Conservation (phyloP, 2,113 vertebrate genomes). For the Capreolus pygargus region DNA sequence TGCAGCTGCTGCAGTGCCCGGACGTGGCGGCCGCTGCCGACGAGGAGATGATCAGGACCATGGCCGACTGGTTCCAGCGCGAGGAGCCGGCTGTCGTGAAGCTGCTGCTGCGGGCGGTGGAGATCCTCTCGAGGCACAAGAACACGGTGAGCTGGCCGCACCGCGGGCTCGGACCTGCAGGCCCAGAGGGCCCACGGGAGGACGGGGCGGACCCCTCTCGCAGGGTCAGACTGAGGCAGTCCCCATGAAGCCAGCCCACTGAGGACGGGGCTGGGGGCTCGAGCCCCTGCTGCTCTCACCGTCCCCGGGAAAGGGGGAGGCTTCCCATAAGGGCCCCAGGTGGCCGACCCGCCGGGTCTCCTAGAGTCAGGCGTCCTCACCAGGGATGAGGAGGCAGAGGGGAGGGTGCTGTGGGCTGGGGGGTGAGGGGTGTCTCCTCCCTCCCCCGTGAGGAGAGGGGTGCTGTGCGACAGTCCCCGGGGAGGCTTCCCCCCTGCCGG, state of each 20-base stretch:
- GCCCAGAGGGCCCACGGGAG: fast-evolving
- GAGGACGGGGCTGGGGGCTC: no score
- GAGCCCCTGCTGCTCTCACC: fast-evolving
- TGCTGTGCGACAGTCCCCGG: not conserved
- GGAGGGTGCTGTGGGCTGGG: fast-evolving
- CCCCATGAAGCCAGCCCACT: not conserved
- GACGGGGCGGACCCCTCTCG: not conserved
- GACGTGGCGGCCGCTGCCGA: not conserved
- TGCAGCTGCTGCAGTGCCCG: slow-evolving; percentile 38
- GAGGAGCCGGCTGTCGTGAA: not conserved
- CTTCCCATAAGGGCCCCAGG: not conserved
- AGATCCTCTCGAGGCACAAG: not conserved
- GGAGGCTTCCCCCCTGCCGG: not conserved
- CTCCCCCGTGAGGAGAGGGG: not conserved
- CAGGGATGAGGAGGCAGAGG: not conserved
- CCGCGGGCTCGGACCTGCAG: fast-evolving
- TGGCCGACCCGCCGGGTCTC: not conserved
- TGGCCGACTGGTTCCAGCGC: slow-evolving; percentile 21
- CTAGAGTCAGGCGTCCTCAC: fast-evolving
- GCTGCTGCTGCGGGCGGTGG: not conserved
- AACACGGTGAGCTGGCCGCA: not conserved
- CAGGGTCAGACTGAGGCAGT: not conserved
- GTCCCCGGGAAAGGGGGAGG: not conserved
- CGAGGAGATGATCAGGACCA: not conserved
- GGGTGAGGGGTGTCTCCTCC: not conserved